A percentile compares a stretch with the other conserved stretches of the same genome.
These are phyloP conservation scores for Pinctada fucata DNA, from an alignment of 2,888 invertebrate species.

Conservation along the genomic window DNA sequence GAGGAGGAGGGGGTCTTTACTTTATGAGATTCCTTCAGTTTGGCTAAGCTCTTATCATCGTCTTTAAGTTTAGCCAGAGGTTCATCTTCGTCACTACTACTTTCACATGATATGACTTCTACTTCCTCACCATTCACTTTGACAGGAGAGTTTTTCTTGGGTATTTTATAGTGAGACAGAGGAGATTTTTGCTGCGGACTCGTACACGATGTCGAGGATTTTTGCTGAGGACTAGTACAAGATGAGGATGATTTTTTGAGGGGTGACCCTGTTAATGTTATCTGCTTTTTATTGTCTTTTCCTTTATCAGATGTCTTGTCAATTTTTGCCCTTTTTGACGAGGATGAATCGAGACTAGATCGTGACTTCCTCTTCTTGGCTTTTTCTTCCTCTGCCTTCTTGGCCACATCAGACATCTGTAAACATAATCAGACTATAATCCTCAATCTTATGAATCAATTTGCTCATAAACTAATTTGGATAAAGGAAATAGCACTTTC, in stretches of 20 bases:
- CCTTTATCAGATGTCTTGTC: conserved; percentile 35
- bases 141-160: conserved; percentile 41
- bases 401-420: conserved; percentile 63
- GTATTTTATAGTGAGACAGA: conserved; percentile 38
- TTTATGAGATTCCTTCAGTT: conserved; percentile 7
- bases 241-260: conserved; percentile 31
- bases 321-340: conserved; percentile 50
- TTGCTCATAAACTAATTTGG: too few species aligned
- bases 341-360: conserved; percentile 28
- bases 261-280: conserved; percentile 34
- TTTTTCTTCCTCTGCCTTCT: conserved; percentile 56
- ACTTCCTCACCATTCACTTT: conserved; percentile 41
- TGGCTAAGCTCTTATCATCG: conserved; percentile 39
- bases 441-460: too few species aligned
- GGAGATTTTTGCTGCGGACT: conserved; percentile 29
- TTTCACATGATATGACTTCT: conserved; percentile 39
- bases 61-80: conserved; percentile 60
- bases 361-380: conserved; percentile 52
- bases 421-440: conserved; percentile 3
- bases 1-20: conserved; percentile 10
- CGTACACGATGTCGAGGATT: conserved; percentile 23
- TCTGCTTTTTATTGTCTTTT: conserved; percentile 42
- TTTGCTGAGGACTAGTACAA: conserved; percentile 34
- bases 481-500: too few species aligned
- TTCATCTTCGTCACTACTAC: conserved; percentile 56